Evolutionary conservation across 2,888 invertebrate genomes (phyloP).

Genomic region (Psylliodes chrysocephalus): DNA sequence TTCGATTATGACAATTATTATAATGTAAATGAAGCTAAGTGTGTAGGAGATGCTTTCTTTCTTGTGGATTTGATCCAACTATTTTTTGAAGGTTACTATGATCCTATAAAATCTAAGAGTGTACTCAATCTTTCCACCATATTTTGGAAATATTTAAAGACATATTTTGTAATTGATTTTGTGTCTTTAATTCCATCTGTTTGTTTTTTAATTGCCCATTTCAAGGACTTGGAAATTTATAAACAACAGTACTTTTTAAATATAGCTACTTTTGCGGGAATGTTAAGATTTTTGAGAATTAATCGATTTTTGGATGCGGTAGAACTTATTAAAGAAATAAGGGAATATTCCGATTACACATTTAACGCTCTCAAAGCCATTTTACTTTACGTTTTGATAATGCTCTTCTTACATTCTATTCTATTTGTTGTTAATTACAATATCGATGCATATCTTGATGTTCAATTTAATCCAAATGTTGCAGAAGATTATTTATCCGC

Average conservation of each 20-base stretch:
- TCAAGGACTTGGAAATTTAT: not conserved
- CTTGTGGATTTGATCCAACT: constrained; percentile 7
- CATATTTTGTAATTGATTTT: constrained; percentile 6
- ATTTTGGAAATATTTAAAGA: not conserved
- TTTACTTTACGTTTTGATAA: constrained; percentile 8
- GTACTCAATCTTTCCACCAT: not conserved
- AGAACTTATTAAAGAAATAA: not conserved
- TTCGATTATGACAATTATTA: not conserved
- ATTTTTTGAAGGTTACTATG: constrained; percentile 15
- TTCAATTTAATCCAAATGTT: not conserved
- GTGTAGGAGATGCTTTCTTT: constrained; percentile 4
- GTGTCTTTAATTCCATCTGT: not conserved
- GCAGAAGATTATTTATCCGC: not conserved
- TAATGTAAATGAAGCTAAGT: not conserved
- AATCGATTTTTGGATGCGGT: not conserved
- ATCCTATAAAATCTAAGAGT: not conserved
- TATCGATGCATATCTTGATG: not conserved
- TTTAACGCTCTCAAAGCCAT: constrained; percentile 24
- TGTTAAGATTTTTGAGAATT: constrained; percentile 6
- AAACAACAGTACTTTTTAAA: not conserved
- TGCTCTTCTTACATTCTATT: constrained; percentile 13
- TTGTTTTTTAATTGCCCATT: not conserved
- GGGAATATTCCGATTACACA: constrained; percentile 22
- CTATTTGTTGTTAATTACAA: not conserved
- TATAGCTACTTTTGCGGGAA: not conserved